Conservation (phyloP, 2,888 invertebrate genomes). For the Tubulanus polymorphus region DNA sequence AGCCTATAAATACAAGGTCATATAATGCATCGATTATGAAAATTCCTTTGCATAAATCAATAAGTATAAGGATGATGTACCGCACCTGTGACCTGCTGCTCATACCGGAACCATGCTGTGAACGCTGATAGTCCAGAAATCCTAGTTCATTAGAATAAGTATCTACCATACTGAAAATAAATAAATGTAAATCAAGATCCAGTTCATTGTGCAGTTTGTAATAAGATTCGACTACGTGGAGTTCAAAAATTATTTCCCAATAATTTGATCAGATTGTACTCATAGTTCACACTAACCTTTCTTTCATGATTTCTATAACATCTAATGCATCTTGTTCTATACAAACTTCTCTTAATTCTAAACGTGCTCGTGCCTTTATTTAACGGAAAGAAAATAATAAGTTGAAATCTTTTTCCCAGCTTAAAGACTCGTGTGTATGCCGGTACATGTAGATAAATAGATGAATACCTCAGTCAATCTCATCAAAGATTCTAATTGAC, state of each 20-base stretch:
- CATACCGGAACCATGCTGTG: slow-evolving; percentile 70
- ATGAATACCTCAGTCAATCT: slow-evolving; percentile 65
- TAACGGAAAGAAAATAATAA: no score
- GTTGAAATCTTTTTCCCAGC: no score
- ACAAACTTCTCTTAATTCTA: slow-evolving; percentile 78
- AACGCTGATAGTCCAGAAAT: slow-evolving; percentile 60
- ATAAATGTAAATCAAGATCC: background rate
- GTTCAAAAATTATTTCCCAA: no score
- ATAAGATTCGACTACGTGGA: no score
- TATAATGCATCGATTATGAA: slow-evolving; percentile 1
- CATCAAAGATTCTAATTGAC: slow-evolving; percentile 85
- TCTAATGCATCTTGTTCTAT: slow-evolving; percentile 77
- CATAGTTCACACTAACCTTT: slow-evolving; percentile 57
- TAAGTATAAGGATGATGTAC: background rate
- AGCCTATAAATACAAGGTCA: slow-evolving; percentile 51
- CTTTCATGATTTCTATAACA: slow-evolving; percentile 77
- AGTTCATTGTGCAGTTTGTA: no score
- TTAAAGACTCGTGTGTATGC: no score
- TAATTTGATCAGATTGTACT: no score
- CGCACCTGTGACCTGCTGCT: slow-evolving; percentile 67
- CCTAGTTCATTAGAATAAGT: slow-evolving; percentile 71
- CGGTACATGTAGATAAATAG: no score
- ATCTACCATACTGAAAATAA: slow-evolving; percentile 61
- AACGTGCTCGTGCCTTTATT: slow-evolving; percentile 79
- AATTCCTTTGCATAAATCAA: background rate